Evolutionary conservation across 35 echinoderm and acorn worm species (phyloP).

Genomic region (Holothuria glaberrima): DNA sequence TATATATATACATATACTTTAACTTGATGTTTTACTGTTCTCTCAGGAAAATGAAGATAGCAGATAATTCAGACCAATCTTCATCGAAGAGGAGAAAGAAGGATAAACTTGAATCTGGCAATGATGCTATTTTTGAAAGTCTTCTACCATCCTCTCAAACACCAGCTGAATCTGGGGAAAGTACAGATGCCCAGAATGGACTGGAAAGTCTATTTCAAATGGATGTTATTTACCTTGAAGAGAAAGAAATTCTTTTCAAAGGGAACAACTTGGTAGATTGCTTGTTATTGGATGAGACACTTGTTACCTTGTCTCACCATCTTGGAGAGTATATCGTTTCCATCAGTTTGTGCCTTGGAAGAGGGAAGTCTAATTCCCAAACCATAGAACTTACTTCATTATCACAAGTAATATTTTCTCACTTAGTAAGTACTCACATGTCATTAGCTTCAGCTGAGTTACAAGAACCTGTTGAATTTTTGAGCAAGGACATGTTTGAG

Average conservation of each 20-base stretch:
- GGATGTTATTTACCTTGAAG: background rate
- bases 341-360: background rate
- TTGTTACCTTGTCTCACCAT: slow-evolving; percentile 1
- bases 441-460: background rate
- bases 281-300: background rate
- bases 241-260: background rate
- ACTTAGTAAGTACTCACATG: no score
- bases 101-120: background rate
- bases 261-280: background rate
- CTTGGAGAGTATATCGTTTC: background rate
- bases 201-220: slow-evolving; percentile 4
- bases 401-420: background rate
- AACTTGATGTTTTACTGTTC: no score
- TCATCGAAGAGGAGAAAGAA: slow-evolving; percentile 22
- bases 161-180: background rate
- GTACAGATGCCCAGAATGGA: background rate
- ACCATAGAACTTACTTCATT: background rate
- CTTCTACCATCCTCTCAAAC: background rate
- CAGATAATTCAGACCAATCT: background rate
- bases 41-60: no score
- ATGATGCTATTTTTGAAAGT: slow-evolving; percentile 22
- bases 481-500: background rate
- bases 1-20: no score
- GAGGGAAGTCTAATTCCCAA: background rate
- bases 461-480: background rate